Evolutionary conservation across 2,113 vertebrate species (phyloP).

Genomic region (Ailurus styani): DNA sequence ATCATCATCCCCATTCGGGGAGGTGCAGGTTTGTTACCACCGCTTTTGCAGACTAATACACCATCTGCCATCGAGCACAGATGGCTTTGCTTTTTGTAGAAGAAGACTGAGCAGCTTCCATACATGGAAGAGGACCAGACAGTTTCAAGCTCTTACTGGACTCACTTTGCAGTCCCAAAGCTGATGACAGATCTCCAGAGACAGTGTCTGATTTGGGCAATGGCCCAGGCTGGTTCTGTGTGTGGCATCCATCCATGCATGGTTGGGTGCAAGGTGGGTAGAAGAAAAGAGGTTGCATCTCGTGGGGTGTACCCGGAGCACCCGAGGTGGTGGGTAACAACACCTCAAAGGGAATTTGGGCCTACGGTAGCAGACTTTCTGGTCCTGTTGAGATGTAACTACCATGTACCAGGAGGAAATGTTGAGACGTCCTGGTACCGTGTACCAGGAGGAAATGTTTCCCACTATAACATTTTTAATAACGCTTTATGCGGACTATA

Average conservation of each 20-base stretch:
- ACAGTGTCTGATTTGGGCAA: background rate
- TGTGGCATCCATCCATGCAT: too few species aligned
- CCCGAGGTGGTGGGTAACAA: too few species aligned
- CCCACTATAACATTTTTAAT: background rate
- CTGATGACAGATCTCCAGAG: background rate
- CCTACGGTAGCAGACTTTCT: background rate
- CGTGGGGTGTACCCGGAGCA: too few species aligned
- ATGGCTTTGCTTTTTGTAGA: background rate
- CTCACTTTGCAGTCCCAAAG: background rate
- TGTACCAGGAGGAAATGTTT: background rate
- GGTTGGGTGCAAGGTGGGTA: too few species aligned
- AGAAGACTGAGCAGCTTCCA: background rate
- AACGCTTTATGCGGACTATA: background rate
- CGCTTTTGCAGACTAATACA: accelerated
- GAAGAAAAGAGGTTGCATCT: background rate
- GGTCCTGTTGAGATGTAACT: background rate
- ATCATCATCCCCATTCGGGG: accelerated
- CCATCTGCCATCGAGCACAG: accelerated
- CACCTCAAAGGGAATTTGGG: accelerated
- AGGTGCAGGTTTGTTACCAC: accelerated
- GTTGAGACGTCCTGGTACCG: too few species aligned
- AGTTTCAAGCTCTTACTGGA: background rate
- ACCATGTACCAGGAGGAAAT: background rate
- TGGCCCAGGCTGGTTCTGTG: background rate
- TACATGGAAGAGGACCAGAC: accelerated